Conservation (phyloP, 2,888 invertebrate genomes). For the Argyra leucocephala region DNA sequence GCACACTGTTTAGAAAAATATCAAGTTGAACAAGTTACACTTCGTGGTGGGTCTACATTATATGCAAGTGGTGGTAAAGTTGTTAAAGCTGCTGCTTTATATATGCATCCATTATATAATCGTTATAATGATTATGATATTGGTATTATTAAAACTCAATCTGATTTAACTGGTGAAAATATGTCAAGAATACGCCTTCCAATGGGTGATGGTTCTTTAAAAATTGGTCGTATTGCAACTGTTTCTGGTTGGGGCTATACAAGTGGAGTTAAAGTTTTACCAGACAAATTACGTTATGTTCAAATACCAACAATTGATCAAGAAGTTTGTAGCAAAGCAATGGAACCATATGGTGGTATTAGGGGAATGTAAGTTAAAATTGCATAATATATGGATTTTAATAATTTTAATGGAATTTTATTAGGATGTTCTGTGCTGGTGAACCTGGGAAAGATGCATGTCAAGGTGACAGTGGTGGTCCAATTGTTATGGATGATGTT, state of each 20-base stretch:
- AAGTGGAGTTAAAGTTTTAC: conserved; percentile 14
- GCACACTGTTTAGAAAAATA: conserved; percentile 21
- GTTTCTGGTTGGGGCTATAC: conserved; percentile 22
- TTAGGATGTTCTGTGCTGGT: conserved; percentile 21
- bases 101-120: conserved; percentile 20
- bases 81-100: conserved; percentile 14
- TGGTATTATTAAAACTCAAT: conserved; percentile 19
- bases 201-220: conserved; percentile 11
- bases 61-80: conserved; percentile 18
- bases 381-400: too few relatives aligned
- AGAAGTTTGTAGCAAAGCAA: conserved; percentile 16
- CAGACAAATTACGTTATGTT: conserved; percentile 17
- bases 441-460: conserved; percentile 20
- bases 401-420: too few relatives aligned
- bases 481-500: conserved; percentile 16
- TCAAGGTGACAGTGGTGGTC: conserved; percentile 22
- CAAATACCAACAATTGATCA: conserved; percentile 19
- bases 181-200: conserved; percentile 15
- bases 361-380: conserved; percentile 21
- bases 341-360: conserved; percentile 17
- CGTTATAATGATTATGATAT: conserved; percentile 19
- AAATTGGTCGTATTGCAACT: conserved; percentile 15
- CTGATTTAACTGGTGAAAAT: conserved; percentile 17
- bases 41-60: conserved; percentile 18
- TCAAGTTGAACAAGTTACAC: conserved; percentile 13